Percentiles rank a stretch among this genome's conserved stretches.
phyloP scores from a whole-genome alignment of 2,888 invertebrate species.

The Microctonus brassicae region DNA sequence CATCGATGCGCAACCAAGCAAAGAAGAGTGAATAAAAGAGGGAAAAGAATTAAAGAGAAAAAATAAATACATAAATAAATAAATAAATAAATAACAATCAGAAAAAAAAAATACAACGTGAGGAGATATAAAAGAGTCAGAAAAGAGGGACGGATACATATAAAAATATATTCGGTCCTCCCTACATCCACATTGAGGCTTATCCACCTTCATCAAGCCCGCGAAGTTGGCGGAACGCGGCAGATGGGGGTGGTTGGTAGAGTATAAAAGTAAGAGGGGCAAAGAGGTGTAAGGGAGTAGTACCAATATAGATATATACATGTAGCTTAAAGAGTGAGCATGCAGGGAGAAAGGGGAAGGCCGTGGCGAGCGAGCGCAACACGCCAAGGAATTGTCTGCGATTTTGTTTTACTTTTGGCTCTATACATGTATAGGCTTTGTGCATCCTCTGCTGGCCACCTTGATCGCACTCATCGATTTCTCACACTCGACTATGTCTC shows the following conservation, averaged over 20 bases:
- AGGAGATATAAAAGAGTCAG: conserved; percentile 21
- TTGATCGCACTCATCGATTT: conserved; percentile 68
- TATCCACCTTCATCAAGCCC: conserved; percentile 64
- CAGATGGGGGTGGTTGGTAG: conserved; percentile 23
- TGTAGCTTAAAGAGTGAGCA: background rate
- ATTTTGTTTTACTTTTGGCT: conserved; percentile 62
- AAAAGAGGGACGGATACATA: conserved; percentile 24
- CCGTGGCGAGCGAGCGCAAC: conserved; percentile 49
- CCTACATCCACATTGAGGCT: conserved; percentile 46
- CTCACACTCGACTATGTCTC: conserved; percentile 57
- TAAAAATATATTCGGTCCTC: conserved; percentile 38
- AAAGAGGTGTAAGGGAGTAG: background rate
- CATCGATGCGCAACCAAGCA: conserved; percentile 14
- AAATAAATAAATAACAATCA: conserved; percentile 2
- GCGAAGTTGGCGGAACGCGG: conserved; percentile 28
- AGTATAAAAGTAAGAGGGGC: background rate
- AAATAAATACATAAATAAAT: conserved; percentile 6
- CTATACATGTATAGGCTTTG: conserved; percentile 24
- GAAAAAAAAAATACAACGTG: conserved; percentile 19
- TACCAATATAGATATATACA: background rate
- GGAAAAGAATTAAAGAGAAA: conserved; percentile 13
- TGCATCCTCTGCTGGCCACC: conserved; percentile 49
- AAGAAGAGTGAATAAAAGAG: conserved; percentile 24
- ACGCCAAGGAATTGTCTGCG: conserved; percentile 65
- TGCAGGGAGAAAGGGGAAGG: conserved; percentile 3